Base-by-base conservation (phyloP, 1,140 invertebrate genomes). In the Aphis craccivora region DNA sequence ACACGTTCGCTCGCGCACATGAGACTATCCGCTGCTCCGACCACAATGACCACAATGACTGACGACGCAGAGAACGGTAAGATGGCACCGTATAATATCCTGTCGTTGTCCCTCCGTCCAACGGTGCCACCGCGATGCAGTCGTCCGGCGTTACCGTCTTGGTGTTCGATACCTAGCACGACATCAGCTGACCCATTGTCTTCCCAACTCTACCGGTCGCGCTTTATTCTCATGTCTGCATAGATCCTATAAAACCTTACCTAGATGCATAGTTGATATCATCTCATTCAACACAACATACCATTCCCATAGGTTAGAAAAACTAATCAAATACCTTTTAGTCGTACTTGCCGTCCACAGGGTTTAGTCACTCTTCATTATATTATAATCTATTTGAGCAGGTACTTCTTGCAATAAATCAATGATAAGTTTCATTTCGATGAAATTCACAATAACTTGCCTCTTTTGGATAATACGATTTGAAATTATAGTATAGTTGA, bases 41-140 rank as follows among this genome's bases (percentile, higher is more conserved):
- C 48, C 48, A 40, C 55, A 18, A 9, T n/a, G 40, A 81, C n/a
- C 60, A 81, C 25, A n/a, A 83, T 51, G 45, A 48, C 35, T 40
- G 35, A 90, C 43, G 76, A 76, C 67, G 45, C 35, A n/a, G 60
- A 91, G 37, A 76, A 91, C 40, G 90, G 90, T 91, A 91, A 91
- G 90, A 89, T 35, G 87, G 51, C 45, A 87, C 86, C 45, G 86
- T 35, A 20, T 35, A n/a, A 18, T 45, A 48, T 43, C 45, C 22
- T 83, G 7, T 43, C 25, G 9, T 48, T 6, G 37, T n/a, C 45
- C 20, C 30, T 45, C 1, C 18, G 23, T 40, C n/a, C 51, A 23
- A 25, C 30, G 11, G 23, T 40, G 40, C 40, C 84, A 30, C 37
- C 37, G 11, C 48, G 8, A 23, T 35, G n/a, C n/a, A n/a, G 18